Conservation (phyloP, 2,797 vertebrate species). For the Toxotes lorentzi region DNA sequence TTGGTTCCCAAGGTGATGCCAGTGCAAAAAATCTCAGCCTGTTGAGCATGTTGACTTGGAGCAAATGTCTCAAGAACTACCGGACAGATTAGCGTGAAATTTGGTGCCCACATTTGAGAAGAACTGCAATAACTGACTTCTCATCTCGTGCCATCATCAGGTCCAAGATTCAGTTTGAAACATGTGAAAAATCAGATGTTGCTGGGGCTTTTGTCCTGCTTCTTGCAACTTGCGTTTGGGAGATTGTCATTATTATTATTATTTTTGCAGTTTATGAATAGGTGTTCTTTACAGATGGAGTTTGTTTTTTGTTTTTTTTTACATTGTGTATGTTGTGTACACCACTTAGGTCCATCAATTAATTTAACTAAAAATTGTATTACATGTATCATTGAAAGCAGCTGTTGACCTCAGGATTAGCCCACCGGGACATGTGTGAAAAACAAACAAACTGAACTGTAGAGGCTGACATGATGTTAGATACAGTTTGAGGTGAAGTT, state of each 20-base stretch:
- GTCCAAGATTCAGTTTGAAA: no score
- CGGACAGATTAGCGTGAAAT: no score
- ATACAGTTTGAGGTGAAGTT: conserved; percentile 60
- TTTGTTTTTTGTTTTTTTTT: not conserved
- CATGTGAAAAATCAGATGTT: not conserved
- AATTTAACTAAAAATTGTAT: not conserved
- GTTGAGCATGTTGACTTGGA: not conserved
- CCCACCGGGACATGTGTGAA: conserved; percentile 8
- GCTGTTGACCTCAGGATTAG: conserved; percentile 58
- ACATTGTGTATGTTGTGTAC: not conserved
- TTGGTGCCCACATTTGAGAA: no score
- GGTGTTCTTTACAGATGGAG: not conserved
- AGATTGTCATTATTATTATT: no score
- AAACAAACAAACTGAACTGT: conserved; percentile 49
- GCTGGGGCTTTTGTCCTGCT: not conserved
- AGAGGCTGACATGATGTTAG: conserved; percentile 59
- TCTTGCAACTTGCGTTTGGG: no score
- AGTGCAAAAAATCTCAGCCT: conserved; percentile 13
- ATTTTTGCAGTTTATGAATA: not conserved
- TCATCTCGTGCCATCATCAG: no score
- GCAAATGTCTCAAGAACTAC: no score
- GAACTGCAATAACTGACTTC: no score
- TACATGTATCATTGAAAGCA: conserved; percentile 36
- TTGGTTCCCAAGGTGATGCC: conserved; percentile 36
- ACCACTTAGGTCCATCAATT: conserved; percentile 11